These are phyloP conservation scores for Telmatochromis brachygnathus DNA, from an alignment of 2,113 vertebrate species.

Conservation along the genomic window DNA sequence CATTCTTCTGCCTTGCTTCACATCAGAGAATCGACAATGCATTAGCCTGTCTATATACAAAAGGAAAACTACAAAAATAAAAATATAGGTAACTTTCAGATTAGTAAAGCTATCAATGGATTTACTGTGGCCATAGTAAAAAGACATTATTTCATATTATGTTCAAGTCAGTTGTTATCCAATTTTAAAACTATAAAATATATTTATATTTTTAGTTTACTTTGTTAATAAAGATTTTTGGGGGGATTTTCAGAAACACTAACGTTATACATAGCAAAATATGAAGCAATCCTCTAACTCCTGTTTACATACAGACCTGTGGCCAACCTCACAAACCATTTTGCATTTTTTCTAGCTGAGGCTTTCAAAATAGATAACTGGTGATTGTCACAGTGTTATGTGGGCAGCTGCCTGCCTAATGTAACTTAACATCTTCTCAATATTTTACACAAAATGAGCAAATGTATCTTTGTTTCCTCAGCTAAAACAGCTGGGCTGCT, in stretches of 20 bases:
- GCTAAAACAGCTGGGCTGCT: background rate
- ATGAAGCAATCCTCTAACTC: background rate
- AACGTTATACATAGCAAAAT: background rate
- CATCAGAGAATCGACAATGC: background rate
- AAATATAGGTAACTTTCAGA: background rate
- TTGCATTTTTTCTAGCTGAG: background rate
- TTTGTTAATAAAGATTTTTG: background rate
- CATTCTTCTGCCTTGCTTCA: background rate
- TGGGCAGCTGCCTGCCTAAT: background rate
- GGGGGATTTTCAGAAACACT: background rate
- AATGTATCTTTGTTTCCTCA: background rate
- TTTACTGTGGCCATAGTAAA: fast-evolving
- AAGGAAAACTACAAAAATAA: background rate
- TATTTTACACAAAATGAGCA: background rate
- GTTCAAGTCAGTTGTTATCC: background rate
- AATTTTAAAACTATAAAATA: background rate
- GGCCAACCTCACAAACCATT: background rate
- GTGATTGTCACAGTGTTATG: background rate
- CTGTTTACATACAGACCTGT: background rate
- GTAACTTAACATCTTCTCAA: background rate
- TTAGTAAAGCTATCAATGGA: background rate
- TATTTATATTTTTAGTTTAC: background rate
- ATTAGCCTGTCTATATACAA: background rate
- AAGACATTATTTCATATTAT: background rate
- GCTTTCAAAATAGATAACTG: background rate